Evolutionary conservation across 2,797 vertebrate genomes (phyloP).

Genomic region (Diplodus puntazzo): DNA sequence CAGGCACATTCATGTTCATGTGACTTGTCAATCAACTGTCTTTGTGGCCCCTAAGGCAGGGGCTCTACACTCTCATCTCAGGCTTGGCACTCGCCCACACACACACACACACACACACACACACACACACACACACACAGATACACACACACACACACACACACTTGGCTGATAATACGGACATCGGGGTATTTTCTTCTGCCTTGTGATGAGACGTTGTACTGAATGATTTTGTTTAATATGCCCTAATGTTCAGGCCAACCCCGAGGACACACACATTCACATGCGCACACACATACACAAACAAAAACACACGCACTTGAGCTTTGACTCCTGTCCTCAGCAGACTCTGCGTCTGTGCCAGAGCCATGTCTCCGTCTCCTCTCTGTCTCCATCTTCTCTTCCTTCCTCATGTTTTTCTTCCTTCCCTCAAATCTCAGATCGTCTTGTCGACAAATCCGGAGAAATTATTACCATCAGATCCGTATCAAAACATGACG

Average conservation of each 20-base stretch:
- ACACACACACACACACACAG: slow-evolving; percentile 43
- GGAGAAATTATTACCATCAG: slow-evolving; percentile 22
- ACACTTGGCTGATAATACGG: slow-evolving; percentile 61
- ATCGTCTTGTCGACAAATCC: slow-evolving; percentile 54
- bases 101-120: slow-evolving; percentile 41
- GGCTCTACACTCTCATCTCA: slow-evolving; percentile 76
- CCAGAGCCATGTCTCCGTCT: slow-evolving; percentile 72
- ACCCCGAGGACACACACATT: slow-evolving; percentile 39
- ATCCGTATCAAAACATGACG: slow-evolving; percentile 6
- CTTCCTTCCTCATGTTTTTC: slow-evolving; percentile 70
- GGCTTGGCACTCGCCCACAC: slow-evolving; percentile 62
- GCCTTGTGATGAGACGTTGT: slow-evolving; percentile 66
- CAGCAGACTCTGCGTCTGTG: slow-evolving; percentile 65
- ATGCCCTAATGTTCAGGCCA: slow-evolving; percentile 57
- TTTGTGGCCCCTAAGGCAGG: slow-evolving; percentile 76
- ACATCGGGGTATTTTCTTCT: slow-evolving; percentile 57
- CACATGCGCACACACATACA: slow-evolving; percentile 16
- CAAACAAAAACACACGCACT: slow-evolving; percentile 44
- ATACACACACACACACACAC: slow-evolving; percentile 22
- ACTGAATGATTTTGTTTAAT: slow-evolving; percentile 64
- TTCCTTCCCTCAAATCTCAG: slow-evolving; percentile 47
- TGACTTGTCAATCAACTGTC: slow-evolving; percentile 77
- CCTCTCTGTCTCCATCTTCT: slow-evolving; percentile 68
- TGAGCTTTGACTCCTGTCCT: slow-evolving; percentile 77
- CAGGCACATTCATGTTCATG: slow-evolving; percentile 75